These are phyloP conservation scores for Machimus atricapillus DNA, from an alignment of 2,888 invertebrate species.

Conservation along the genomic window DNA sequence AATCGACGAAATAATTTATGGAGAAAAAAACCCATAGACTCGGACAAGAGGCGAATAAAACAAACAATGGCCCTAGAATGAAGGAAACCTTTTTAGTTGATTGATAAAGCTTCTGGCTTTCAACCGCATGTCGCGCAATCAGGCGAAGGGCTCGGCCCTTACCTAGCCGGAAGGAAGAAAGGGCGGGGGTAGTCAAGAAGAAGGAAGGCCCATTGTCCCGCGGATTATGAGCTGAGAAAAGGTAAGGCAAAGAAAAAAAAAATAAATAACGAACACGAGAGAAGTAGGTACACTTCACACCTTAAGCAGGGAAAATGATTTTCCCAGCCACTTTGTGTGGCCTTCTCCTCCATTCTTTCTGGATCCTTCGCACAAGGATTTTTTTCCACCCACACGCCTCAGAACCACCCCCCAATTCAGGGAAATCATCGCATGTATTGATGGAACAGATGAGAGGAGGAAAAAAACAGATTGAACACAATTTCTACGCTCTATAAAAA, in stretches of 20 bases:
- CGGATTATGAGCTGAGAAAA: not conserved
- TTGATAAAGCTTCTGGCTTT: constrained; percentile 19
- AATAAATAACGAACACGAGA: not conserved
- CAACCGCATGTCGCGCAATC: not conserved
- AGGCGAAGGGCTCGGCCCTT: constrained; percentile 4
- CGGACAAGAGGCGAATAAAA: constrained; percentile 8
- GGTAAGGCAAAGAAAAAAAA: not conserved
- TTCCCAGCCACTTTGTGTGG: not conserved
- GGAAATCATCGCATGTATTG: not conserved
- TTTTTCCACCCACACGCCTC: not conserved
- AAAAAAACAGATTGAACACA: constrained; percentile 17
- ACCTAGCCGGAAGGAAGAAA: not conserved
- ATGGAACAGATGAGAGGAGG: not conserved
- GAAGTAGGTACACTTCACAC: not conserved
- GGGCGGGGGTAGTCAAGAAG: not conserved
- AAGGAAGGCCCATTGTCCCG: not conserved
- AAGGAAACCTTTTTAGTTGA: constrained; percentile 27
- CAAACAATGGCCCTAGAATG: not conserved
- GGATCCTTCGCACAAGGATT: not conserved
- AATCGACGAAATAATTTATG: constrained; percentile 15
- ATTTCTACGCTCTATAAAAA: constrained; percentile 22
- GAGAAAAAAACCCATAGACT: not conserved
- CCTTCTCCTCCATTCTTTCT: not conserved
- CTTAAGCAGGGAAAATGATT: constrained; percentile 5
- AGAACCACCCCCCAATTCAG: not conserved